phyloP scores from a whole-genome alignment of 2,113 vertebrate genomes.

The Oriolus oriolus region DNA sequence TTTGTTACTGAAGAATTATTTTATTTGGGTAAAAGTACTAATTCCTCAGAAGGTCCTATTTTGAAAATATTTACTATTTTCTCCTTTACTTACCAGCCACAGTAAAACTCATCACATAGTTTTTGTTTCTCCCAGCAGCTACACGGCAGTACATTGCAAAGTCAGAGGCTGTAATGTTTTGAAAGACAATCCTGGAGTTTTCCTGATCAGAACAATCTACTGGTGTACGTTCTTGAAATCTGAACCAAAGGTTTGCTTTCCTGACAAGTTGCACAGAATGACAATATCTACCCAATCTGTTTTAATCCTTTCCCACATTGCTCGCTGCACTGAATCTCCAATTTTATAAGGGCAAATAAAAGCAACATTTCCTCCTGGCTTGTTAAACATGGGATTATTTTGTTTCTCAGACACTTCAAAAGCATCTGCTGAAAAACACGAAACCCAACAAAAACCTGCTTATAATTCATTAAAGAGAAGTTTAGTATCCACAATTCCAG shows the following conservation, averaged over 20 bases:
- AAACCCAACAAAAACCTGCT: neutral
- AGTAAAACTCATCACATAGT: neutral
- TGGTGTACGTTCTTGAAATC: constrained; percentile 56
- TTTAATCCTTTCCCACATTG: constrained; percentile 73
- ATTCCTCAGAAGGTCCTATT: neutral
- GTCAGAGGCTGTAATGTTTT: constrained; percentile 53
- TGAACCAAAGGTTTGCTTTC: constrained; percentile 37
- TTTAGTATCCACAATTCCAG: neutral
- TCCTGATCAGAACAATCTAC: constrained; percentile 54
- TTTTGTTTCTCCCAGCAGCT: constrained; percentile 49
- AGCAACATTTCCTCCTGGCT: constrained; percentile 59
- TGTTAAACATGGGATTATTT: neutral
- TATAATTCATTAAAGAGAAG: neutral
- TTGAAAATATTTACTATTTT: neutral
- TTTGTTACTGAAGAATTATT: neutral
- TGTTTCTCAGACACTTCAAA: constrained; percentile 5
- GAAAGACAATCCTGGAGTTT: constrained; percentile 47
- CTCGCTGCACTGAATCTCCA: constrained; percentile 27
- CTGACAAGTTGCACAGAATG: constrained; percentile 54
- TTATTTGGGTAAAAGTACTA: neutral
- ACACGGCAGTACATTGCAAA: constrained; percentile 67
- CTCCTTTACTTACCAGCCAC: constrained; percentile 52
- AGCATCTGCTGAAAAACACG: constrained; percentile 36
- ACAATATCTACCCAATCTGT: constrained; percentile 45
- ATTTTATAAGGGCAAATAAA: constrained; percentile 62